These are phyloP conservation scores for Turdus rufiventris DNA, from an alignment of 2,113 vertebrate species.

Conservation along the genomic window DNA sequence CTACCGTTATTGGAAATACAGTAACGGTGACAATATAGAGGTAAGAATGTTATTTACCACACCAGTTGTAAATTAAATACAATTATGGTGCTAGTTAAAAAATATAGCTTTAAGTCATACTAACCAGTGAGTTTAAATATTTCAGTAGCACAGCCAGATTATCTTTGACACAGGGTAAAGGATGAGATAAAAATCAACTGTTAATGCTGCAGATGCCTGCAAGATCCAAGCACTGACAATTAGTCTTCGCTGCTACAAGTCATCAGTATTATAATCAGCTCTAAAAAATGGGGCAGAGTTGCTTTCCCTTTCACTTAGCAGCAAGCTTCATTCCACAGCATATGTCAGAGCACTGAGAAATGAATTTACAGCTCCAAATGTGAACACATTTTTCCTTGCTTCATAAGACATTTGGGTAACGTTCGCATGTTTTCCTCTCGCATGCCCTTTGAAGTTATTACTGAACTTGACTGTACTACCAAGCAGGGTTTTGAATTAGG, in stretches of 20 bases:
- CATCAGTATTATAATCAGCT: background rate
- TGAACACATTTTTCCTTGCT: background rate
- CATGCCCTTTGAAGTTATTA: background rate
- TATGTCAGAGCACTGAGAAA: background rate
- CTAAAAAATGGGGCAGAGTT: background rate
- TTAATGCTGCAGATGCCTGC: background rate
- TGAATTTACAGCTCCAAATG: background rate
- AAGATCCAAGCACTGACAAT: background rate
- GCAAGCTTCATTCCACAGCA: background rate
- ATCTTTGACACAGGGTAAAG: background rate
- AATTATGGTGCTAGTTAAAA: background rate
- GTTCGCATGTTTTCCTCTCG: background rate
- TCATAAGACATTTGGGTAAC: background rate
- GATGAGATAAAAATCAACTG: background rate
- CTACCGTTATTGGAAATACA: background rate
- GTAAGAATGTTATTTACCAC: background rate
- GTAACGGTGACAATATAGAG: background rate
- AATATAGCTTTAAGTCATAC: background rate
- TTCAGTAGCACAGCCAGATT: background rate
- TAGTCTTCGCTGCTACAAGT: background rate
- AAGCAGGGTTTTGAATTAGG: background rate
- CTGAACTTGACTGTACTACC: background rate
- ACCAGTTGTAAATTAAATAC: background rate
- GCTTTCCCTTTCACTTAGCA: background rate
- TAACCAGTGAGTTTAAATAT: background rate